Evolutionary conservation across 2,797 vertebrate genomes (phyloP), one percentile per base, ranked within the genome.

Genomic region (Schizopygopsis malacanthus): DNA sequence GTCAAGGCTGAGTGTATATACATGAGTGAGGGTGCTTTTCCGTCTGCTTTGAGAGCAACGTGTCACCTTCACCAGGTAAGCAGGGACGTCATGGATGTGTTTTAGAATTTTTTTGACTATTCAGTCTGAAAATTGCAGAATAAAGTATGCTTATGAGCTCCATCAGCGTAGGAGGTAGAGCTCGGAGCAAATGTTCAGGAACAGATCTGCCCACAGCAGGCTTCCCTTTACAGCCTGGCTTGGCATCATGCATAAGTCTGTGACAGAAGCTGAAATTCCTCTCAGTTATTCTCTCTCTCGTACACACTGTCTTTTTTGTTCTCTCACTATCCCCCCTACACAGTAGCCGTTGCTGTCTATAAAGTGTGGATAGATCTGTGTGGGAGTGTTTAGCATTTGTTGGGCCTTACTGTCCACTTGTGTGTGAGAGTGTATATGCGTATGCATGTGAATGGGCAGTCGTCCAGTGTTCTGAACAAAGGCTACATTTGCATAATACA

Each of bases 141-240:
- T 90, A 67, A 47, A 83, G 72, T 61, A 75, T 72, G 81, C 84
- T 37, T 69, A 86, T 69, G 82, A 85, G 84, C 67, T 82, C 73
- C 70, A 72, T 81, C 56, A 33, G 86, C 15, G 87, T 90, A 83
- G 89, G 89, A 61, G 72, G 83, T 52, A 78, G 28, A 82, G 84
- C 70, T 84, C 41, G 25, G 81, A 85, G 86, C 87, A 89, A 89
- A 90, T 90, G 87, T 87, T 89, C 86, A 65, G 39, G 86, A 90
- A 87, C 87, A 89, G 87, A 89, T 90, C 89, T 86, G 79, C 81
- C 86, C 87, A 79, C 87, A 90, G 86, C 89, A 82, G 87, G 87
- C 87, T 81, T 83, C 69, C 87, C 80, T 85, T 71, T 70, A 56
- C 79, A 86, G 63, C 61, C n/a, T 28, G 72, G 79, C 85, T 81